A percentile compares a stretch with the other conserved stretches of the same genome.
phyloP scores from a whole-genome alignment of 2,113 vertebrate genomes.

The Pagrus major region DNA sequence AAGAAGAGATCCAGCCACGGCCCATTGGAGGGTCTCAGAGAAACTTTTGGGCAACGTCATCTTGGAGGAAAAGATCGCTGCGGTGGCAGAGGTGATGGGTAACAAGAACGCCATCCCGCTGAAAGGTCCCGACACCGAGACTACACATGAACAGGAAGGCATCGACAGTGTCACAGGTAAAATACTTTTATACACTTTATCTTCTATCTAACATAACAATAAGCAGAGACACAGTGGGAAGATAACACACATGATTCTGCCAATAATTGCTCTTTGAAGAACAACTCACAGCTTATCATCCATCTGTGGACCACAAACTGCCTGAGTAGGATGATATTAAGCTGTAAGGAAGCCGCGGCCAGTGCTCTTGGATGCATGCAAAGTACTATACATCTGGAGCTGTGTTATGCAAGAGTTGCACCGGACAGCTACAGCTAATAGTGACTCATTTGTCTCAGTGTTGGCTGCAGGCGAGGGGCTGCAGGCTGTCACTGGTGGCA shows the following conservation, averaged over 20 bases:
- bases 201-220: background rate
- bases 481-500: slow-evolving; percentile 13
- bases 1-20: slow-evolving; percentile 1
- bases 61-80: slow-evolving; percentile 21
- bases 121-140: slow-evolving; percentile 40
- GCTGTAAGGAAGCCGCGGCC: slow-evolving; percentile 11
- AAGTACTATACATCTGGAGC: slow-evolving; percentile 4
- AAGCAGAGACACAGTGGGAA: background rate
- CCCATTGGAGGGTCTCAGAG: slow-evolving; percentile 28
- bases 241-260: background rate
- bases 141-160: slow-evolving; percentile 10
- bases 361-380: background rate
- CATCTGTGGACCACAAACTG: background rate
- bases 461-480: slow-evolving; percentile 14
- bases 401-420: slow-evolving; percentile 42
- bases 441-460: slow-evolving; percentile 32
- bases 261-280: slow-evolving; percentile 1
- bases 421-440: background rate
- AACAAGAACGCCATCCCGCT: slow-evolving; percentile 62
- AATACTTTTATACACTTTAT: background rate
- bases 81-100: slow-evolving; percentile 57
- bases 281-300: slow-evolving; percentile 18
- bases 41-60: slow-evolving; percentile 4
- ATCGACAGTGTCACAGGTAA: slow-evolving; percentile 52
- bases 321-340: slow-evolving; percentile 43